Conservation (phyloP, 2,113 vertebrate species). For the Pygoscelis adeliae region DNA sequence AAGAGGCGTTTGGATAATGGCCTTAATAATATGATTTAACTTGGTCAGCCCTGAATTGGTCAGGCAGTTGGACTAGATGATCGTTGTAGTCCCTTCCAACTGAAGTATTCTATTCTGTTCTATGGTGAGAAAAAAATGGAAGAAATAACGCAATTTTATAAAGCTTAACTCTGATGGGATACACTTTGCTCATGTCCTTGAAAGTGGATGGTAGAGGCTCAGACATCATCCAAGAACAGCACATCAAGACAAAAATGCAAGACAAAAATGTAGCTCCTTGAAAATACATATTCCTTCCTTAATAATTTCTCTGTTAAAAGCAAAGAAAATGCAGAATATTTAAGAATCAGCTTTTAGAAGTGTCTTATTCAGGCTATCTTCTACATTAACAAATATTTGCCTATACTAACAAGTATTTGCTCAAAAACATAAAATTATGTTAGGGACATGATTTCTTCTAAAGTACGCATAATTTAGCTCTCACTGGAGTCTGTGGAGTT, state of each 20-base stretch:
- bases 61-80: not conserved
- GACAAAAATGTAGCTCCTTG: not conserved
- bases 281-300: not conserved
- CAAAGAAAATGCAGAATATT: not conserved
- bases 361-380: not conserved
- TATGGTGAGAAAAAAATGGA: not conserved
- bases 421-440: not conserved
- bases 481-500: not conserved
- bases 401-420: not conserved
- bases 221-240: not conserved
- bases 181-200: not conserved
- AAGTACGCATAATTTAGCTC: not conserved
- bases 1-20: not conserved
- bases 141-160: not conserved
- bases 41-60: not conserved
- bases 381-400: not conserved
- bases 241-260: not conserved
- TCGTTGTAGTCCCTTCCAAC: not conserved
- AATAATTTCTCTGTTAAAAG: not conserved
- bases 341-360: not conserved
- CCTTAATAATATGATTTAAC: not conserved
- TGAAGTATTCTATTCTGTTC: not conserved
- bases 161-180: not conserved
- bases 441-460: not conserved
- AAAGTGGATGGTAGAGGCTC: not conserved